These are phyloP conservation scores for Drosophila sulfurigaster DNA, from an alignment of 1,140 invertebrate genomes.

Conservation along the genomic window DNA sequence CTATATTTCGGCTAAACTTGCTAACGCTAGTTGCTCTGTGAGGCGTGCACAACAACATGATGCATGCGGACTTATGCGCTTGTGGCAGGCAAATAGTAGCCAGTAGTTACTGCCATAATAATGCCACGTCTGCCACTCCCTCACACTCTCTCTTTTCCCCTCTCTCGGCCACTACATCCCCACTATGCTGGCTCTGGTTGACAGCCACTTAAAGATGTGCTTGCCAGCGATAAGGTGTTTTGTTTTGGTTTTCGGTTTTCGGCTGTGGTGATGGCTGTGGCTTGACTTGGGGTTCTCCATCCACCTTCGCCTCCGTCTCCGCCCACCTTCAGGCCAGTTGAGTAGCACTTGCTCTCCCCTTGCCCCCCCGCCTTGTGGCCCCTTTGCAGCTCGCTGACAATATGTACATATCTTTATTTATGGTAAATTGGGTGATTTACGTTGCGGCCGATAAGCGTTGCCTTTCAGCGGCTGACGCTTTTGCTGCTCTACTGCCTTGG, in stretches of 20 bases:
- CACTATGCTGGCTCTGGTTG: conserved; percentile 51
- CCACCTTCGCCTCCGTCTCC: neutral
- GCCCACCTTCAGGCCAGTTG: conserved; percentile 5
- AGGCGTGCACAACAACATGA: conserved; percentile 16
- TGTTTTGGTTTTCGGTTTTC: conserved; percentile 64
- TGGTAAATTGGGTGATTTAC: conserved; percentile 84
- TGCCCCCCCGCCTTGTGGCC: too few species aligned
- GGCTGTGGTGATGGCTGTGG: conserved; percentile 22
- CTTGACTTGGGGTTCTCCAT: conserved; percentile 36
- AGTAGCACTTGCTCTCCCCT: neutral
- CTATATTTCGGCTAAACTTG: conserved; percentile 7
- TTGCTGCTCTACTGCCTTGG: conserved; percentile 5
- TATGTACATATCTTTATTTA: conserved; percentile 84
- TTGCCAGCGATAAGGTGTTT: conserved; percentile 78
- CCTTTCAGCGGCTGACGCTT: conserved; percentile 68
- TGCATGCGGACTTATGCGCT: conserved; percentile 47
- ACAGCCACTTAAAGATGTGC: conserved; percentile 83
- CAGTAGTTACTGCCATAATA: conserved; percentile 12
- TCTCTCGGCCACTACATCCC: neutral
- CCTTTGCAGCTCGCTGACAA: conserved; percentile 59
- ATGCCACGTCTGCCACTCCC: neutral
- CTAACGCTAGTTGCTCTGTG: neutral
- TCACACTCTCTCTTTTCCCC: neutral
- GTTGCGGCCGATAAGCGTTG: conserved; percentile 81
- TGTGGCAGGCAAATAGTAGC: conserved; percentile 22